phyloP scores from a whole-genome alignment of 2,113 vertebrate genomes.

The Odontesthes bonariensis region DNA sequence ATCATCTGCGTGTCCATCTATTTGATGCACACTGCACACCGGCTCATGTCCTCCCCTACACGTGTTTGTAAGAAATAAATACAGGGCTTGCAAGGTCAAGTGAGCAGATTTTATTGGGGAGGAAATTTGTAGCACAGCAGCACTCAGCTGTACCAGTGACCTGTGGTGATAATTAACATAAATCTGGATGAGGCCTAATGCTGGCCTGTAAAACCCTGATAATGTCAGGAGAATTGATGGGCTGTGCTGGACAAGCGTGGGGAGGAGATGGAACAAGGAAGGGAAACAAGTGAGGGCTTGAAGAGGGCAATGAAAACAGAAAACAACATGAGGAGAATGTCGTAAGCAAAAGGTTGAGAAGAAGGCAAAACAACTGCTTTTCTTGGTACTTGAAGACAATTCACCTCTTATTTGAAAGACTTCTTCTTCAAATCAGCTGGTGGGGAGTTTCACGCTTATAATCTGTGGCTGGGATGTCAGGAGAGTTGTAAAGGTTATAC shows the following conservation, averaged over 20 bases:
- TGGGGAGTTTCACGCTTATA: too few relatives aligned
- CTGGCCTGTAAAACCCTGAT: slow-evolving; percentile 71
- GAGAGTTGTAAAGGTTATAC: too few relatives aligned
- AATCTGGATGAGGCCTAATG: slow-evolving; percentile 62
- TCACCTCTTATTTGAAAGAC: too few relatives aligned
- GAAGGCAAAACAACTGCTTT: too few relatives aligned
- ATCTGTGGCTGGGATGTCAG: too few relatives aligned
- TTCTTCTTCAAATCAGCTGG: too few relatives aligned
- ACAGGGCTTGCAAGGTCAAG: slow-evolving; percentile 35
- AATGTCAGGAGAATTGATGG: slow-evolving; percentile 72
- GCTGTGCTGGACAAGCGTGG: slow-evolving; percentile 51
- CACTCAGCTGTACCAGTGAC: slow-evolving; percentile 49
- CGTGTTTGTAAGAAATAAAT: slow-evolving; percentile 27
- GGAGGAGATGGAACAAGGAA: slow-evolving; percentile 45
- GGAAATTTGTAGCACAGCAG: slow-evolving; percentile 42
- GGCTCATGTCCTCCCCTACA: neutral
- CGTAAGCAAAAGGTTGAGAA: neutral
- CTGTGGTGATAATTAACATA: slow-evolving; percentile 71
- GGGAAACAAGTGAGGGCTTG: slow-evolving; percentile 58
- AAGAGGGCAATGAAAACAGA: slow-evolving; percentile 57
- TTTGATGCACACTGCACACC: neutral
- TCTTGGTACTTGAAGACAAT: too few relatives aligned
- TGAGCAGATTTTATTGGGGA: slow-evolving; percentile 48
- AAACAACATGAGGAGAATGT: neutral
- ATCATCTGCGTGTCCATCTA: neutral